Base-by-base conservation (phyloP, 1,140 invertebrate species). In the Rhagoletis pomonella region DNA sequence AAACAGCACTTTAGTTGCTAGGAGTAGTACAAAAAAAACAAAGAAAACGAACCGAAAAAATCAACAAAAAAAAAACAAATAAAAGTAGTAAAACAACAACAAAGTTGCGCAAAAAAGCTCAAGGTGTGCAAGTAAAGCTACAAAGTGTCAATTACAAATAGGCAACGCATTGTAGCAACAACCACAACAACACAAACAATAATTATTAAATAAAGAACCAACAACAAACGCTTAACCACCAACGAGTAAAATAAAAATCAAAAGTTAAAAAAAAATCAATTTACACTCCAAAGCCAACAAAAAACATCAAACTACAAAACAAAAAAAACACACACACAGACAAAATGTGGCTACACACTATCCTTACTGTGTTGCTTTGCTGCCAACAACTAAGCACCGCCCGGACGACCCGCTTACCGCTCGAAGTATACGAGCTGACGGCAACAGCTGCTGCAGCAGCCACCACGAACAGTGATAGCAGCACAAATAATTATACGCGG, bases 401-500 rank as follows among this genome's bases (percentile, higher is more conserved):
- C 65, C 69, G 89, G 62, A 88, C 91, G 89, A 92, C 91, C 89
- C 91, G 91, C 65, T 89, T 92, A 85, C 91, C 91, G 85, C 89
- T 92, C 6, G 91, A 92, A 89, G 91, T 92, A 29, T 92, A 92
- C 65, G 91, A 92, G 87, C 89, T 92, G 87, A 92, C 91, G 85
- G 89, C 91, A 87, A 55, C 85, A 42, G 86, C 59, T 6, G 65
- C 88, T 69, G 58, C 87, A 62, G 50, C 67, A 81, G 29, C 89
- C 29, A 62, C 12, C 42, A 58, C 55, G 64, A 85, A 44, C 17
- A 44, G 47, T 47, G 85, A 55, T 19, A 85, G 85, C 85, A 86
- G 67, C 85, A 81, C 14, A n/a, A 85, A 85, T 67, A 50, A 47
- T 50, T 47, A 50, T 42, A 85, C 67, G 39, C 85, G 91, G 89